phyloP scores from a whole-genome alignment of 2,888 invertebrate species.

The Imbricaverruca yamaguchii region DNA sequence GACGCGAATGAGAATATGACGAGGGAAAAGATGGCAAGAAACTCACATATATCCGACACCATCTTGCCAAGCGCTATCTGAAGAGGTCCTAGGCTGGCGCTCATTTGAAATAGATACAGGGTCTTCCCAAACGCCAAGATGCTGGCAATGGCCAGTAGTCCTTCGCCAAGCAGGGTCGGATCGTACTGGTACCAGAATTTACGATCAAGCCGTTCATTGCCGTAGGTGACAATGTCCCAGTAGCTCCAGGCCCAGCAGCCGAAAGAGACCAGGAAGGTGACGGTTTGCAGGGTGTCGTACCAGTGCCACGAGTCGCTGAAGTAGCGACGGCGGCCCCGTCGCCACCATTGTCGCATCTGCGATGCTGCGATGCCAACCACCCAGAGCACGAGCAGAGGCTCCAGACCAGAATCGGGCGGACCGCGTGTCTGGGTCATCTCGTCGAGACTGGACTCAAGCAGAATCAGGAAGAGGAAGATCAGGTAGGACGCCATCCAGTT shows the following conservation, averaged over 20 bases:
- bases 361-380: constrained; percentile 13
- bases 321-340: background rate
- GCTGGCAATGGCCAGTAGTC: constrained; percentile 56
- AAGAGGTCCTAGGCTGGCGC: constrained; percentile 57
- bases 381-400: constrained; percentile 6
- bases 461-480: constrained; percentile 56
- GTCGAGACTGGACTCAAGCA: constrained; percentile 49
- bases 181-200: constrained; percentile 59
- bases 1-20: constrained; percentile 54
- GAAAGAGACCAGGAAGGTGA: background rate
- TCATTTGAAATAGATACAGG: constrained; percentile 55
- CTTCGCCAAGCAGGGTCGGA: constrained; percentile 57
- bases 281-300: constrained; percentile 35
- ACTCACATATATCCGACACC: constrained; percentile 57
- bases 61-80: constrained; percentile 54
- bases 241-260: constrained; percentile 16
- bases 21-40: constrained; percentile 54
- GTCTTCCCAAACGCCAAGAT: constrained; percentile 58
- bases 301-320: constrained; percentile 55
- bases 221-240: constrained; percentile 46
- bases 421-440: constrained; percentile 51
- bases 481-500: constrained; percentile 58
- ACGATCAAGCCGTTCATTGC: constrained; percentile 49
- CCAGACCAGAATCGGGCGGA: constrained; percentile 51
- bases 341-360: constrained; percentile 7